Evolutionary conservation across 2,797 vertebrate species (phyloP).

Genomic region (Momotus momota): DNA sequence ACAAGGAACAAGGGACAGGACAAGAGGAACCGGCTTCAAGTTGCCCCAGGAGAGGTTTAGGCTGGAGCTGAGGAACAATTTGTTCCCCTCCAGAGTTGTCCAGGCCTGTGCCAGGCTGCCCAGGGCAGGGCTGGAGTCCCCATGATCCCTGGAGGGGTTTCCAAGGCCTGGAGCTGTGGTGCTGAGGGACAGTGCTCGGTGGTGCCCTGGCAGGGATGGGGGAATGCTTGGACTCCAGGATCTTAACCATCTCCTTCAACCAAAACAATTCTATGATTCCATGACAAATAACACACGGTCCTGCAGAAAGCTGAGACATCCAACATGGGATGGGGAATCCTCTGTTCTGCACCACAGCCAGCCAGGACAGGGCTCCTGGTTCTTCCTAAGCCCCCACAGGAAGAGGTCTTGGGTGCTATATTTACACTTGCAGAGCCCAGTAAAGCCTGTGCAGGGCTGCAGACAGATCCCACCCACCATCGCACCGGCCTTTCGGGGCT

Average conservation of each 20-base stretch:
- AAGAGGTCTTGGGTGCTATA: accelerated
- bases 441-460: accelerated
- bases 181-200: background rate
- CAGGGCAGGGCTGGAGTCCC: too few relatives aligned
- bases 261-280: background rate
- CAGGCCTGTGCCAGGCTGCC: too few relatives aligned
- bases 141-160: background rate
- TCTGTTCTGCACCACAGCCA: accelerated
- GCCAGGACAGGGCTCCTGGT: accelerated
- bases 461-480: accelerated
- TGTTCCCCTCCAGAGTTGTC: too few relatives aligned
- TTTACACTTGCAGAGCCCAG: background rate
- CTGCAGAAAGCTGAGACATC: background rate
- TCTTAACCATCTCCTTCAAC: background rate
- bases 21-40: background rate
- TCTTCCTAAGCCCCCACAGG: accelerated
- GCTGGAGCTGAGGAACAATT: too few relatives aligned
- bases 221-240: background rate
- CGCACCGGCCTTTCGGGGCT: accelerated
- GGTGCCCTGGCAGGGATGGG: background rate
- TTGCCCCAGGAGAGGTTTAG: background rate
- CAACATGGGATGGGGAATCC: accelerated
- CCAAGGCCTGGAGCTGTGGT: background rate
- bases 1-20: background rate
- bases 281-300: background rate